Evolutionary conservation across 2,888 invertebrate genomes (phyloP), one percentile per base, ranked within the genome.

Genomic region (Heteromurus nitidus): DNA sequence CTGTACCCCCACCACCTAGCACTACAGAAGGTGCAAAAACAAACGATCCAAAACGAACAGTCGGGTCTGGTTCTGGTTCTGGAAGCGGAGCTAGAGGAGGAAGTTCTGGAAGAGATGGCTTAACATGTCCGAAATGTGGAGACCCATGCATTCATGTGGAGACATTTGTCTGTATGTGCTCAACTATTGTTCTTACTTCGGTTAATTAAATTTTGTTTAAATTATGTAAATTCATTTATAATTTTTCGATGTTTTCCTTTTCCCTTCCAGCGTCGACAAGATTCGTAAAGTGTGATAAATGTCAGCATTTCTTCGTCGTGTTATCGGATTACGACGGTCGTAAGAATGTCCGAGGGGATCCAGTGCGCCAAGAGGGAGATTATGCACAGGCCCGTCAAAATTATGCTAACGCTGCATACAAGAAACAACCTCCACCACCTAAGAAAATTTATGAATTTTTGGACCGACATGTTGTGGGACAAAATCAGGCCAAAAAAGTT

Each of bases 261-360:
- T 44, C 16, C 28, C 13, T 42, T 16, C n/a, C 13, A 92, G 92
- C 92, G 80, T 97, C 97, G 68, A 97, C 97, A 58, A 92, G 97
- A 87, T 98, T 98, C 90, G 98, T 98, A 44, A 98, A 97, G 90
- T 98, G 98, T 90, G 97, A 98, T 90, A 98, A 97, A 90, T 98
- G 98, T 89, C 96, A 97, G 90, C 97, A 98, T 89, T 98, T 98
- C 91, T 98, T 98, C 89, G 97, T 98, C 42, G 97, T 98, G 26
- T 91, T 98, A 83, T 96, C 96, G 86, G 97, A 98, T 88, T 93
- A 95, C 44, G 97, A 98, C 90, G 94, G 95, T 28, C 96, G 97
- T 90, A 95, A 95, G 90, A 94, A 92, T 87, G 90, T 93, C 85
- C 96, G 89, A 18, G 74, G 74, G 5, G 50, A 53, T 42, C 70